These are phyloP conservation scores for Pelecanus crispus DNA, from an alignment of 2,113 vertebrate genomes.

Conservation along the genomic window DNA sequence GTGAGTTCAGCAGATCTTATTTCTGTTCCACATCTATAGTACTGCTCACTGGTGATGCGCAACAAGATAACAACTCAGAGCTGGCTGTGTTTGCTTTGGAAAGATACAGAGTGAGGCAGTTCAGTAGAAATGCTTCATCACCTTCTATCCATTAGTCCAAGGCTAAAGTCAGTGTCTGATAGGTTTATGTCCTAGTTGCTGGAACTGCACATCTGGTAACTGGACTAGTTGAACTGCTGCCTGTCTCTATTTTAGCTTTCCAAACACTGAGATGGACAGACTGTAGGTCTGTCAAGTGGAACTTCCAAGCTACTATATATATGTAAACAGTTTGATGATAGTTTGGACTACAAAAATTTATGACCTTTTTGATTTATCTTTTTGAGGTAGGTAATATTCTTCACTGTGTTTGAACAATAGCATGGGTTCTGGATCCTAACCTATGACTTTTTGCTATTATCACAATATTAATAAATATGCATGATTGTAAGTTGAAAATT, in stretches of 20 bases:
- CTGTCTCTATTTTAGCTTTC: not conserved
- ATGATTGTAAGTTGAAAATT: not conserved
- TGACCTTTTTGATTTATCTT: not conserved
- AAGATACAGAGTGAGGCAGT: not conserved
- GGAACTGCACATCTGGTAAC: not conserved
- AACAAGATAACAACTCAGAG: not conserved
- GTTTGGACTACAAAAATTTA: not conserved
- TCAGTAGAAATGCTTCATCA: not conserved
- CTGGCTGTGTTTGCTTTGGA: not conserved
- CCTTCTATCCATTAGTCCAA: not conserved
- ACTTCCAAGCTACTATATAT: not conserved
- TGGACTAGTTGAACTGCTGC: not conserved
- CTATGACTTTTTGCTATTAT: not conserved
- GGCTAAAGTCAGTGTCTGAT: not conserved
- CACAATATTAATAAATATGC: not conserved
- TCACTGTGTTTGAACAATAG: not conserved
- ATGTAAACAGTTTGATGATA: not conserved
- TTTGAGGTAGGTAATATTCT: not conserved
- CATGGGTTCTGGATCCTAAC: not conserved
- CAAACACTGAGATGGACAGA: not conserved
- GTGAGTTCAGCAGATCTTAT: not conserved
- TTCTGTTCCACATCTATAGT: not conserved
- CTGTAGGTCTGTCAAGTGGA: not conserved
- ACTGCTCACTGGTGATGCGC: not conserved
- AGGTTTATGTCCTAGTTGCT: not conserved